phyloP scores from a whole-genome alignment of 2,113 vertebrate species.

The Anser cygnoides region DNA sequence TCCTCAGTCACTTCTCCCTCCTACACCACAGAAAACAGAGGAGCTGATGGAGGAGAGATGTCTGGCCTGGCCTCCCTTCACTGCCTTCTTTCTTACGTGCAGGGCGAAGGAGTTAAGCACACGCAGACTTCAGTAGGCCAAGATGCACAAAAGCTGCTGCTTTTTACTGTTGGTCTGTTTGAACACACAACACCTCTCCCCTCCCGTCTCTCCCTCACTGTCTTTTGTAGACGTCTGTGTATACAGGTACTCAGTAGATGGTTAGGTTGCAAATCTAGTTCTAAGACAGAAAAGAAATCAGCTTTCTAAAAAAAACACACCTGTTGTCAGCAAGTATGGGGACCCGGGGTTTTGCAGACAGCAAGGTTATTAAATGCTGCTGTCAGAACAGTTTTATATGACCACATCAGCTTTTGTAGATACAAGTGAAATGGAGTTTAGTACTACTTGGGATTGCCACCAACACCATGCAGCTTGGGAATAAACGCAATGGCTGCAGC shows the following conservation, averaged over 20 bases:
- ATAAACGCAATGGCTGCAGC: not conserved
- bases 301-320: slow-evolving; percentile 44
- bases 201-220: not conserved
- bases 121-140: not conserved
- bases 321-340: slow-evolving; percentile 30
- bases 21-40: not conserved
- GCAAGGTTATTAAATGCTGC: slow-evolving; percentile 66
- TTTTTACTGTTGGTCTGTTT: not conserved
- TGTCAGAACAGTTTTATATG: slow-evolving; percentile 72
- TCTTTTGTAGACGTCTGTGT: not conserved
- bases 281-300: slow-evolving; percentile 63
- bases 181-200: not conserved
- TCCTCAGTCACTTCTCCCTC: not conserved
- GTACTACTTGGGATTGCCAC: not conserved
- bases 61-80: not conserved
- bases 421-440: slow-evolving; percentile 19
- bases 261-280: slow-evolving; percentile 45
- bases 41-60: not conserved
- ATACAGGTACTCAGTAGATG: not conserved
- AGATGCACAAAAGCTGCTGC: not conserved
- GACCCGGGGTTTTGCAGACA: not conserved
- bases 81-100: not conserved
- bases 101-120: not conserved
- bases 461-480: not conserved
- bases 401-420: slow-evolving; percentile 36